Conservation (phyloP, 2,113 vertebrate genomes). For the Acrocephalus kingi region DNA sequence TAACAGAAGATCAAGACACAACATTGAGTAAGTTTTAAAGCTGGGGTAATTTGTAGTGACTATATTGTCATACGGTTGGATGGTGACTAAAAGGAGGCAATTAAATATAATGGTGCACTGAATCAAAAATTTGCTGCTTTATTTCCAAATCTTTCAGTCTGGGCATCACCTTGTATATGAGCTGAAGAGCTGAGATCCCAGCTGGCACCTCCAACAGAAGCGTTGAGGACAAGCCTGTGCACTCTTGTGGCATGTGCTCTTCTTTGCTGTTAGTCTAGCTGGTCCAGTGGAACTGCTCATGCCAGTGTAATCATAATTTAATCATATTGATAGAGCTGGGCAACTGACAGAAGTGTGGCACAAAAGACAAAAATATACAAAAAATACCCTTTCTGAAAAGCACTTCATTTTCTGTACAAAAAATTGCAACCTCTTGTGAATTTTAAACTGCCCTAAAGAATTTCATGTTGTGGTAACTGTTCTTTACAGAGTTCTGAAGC, state of each 20-base stretch:
- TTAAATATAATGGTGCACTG: background rate
- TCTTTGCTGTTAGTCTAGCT: background rate
- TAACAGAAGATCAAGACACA: background rate
- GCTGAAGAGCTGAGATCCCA: background rate
- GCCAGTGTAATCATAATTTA: background rate
- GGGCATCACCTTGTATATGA: background rate
- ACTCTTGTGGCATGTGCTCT: background rate
- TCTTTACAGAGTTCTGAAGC: slow-evolving; percentile 10
- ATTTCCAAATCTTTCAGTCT: background rate
- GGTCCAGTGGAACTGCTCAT: background rate
- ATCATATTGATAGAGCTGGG: background rate
- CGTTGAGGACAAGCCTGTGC: background rate
- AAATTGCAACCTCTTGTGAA: background rate
- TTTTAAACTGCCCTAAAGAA: background rate
- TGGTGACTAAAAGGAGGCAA: background rate
- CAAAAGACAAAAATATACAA: background rate
- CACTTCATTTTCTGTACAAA: background rate
- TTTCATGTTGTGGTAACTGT: background rate
- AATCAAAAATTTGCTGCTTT: background rate
- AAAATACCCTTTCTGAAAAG: background rate
- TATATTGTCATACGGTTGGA: background rate
- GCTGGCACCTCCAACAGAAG: background rate
- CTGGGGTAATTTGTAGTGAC: background rate
- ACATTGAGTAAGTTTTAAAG: background rate
- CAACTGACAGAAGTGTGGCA: background rate